phyloP scores from a whole-genome alignment of 1,140 invertebrate species.

The Augochlora pura region DNA sequence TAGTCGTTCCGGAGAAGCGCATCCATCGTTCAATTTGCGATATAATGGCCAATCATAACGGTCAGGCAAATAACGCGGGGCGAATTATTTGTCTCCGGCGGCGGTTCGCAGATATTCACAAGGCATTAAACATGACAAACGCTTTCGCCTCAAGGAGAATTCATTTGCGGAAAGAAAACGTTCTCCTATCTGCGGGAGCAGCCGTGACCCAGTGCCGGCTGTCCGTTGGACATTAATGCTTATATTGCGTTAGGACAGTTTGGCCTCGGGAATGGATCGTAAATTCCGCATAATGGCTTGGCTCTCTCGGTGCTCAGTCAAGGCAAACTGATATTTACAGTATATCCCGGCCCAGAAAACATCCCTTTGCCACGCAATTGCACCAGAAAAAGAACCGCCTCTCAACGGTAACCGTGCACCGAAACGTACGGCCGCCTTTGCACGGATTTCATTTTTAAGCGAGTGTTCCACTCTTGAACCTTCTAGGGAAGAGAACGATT shows the following conservation, averaged over 20 bases:
- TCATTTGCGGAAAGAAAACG: constrained; percentile 1
- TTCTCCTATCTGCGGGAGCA: constrained; percentile 3
- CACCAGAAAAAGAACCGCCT: constrained; percentile 19
- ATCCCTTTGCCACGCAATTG: constrained; percentile 25
- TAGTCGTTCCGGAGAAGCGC: background rate
- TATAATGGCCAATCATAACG: background rate
- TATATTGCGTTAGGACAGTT: constrained; percentile 53
- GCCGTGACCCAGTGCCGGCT: constrained; percentile 35
- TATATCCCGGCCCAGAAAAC: constrained; percentile 18
- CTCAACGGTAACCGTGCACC: constrained; percentile 14
- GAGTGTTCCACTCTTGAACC: too few relatives aligned
- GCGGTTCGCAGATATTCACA: background rate
- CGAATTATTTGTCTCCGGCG: background rate
- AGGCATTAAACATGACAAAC: background rate
- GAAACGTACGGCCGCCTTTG: background rate
- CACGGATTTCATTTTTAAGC: background rate
- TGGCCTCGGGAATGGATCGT: constrained; percentile 51
- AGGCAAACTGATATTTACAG: constrained; percentile 65
- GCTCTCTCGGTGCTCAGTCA: constrained; percentile 39
- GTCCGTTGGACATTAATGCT: constrained; percentile 58
- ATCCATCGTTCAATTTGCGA: background rate
- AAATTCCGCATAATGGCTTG: constrained; percentile 56
- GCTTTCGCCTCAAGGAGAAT: background rate
- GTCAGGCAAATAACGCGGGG: background rate
- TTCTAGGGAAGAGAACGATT: too few relatives aligned